Evolutionary conservation across 2,888 invertebrate species (phyloP), one percentile per base, ranked within the genome.

Genomic region (Apamea sordens): DNA sequence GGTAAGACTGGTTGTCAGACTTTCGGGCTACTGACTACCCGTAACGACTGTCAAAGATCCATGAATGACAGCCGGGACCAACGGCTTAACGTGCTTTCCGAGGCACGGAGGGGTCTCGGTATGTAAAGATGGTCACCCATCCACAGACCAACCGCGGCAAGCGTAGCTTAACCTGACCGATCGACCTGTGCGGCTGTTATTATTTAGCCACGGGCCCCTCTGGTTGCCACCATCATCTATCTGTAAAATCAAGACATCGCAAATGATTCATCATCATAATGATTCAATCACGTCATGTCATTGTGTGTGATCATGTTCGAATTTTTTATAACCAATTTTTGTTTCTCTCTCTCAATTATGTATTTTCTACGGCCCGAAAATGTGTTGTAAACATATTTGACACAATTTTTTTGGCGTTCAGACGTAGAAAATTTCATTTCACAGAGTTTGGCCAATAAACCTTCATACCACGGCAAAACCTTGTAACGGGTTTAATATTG

Each of bases 341-440:
- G 0, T 13, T 36, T 65, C 13, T 36, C 24, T 13, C 64, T 65
- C 65, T 24, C 24, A 41, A 13, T 41, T 7, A 65, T 24, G 36
- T 24, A 41, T 15, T 41, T 15, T 24, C 15, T n/a, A 18, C 7
- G 7, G 32, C 7, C 28, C 8, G 61, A 63, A 63, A 28, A 32
- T n/a, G 4, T 21, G n/a, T 65, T 50, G 5, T 64, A n/a, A 64
- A 32, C 32, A 69, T 44, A 24, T 44, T 69, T 68, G n/a, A 18
- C 13, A 18, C 5, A 56, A 10, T 47, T n/a, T 47, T 74, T 71
- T n/a, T 15, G 15, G 15, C n/a, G 1, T 18, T 64, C 11, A 28
- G 24, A 32, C 13, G 18, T 59, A 32, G 6, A 68, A 68, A 72
- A 73, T 41, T 47, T n/a, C 11, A 53, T 79, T 44, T 80, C 11